These are phyloP conservation scores for Anastatus disparis DNA, from an alignment of 1,140 invertebrate species.

Conservation along the genomic window DNA sequence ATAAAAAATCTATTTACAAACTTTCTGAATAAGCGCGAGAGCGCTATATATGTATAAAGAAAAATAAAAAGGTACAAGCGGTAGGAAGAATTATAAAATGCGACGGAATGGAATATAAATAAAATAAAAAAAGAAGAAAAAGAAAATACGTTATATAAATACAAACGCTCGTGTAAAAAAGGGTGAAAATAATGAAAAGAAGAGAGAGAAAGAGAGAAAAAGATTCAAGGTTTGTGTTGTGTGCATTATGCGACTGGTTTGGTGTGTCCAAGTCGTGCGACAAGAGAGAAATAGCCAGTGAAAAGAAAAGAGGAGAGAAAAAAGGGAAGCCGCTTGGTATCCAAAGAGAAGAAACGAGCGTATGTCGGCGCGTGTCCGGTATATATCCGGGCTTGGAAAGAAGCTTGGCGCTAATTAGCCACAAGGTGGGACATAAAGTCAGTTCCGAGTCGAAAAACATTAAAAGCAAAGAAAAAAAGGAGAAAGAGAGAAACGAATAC, in stretches of 20 bases:
- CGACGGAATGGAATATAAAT: too few relatives aligned
- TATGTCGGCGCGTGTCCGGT: slow-evolving; percentile 50
- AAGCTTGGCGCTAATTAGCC: slow-evolving; percentile 59
- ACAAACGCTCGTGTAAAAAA: neutral
- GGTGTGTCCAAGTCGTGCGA: too few relatives aligned
- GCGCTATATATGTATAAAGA: too few relatives aligned
- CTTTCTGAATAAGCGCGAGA: slow-evolving; percentile 2
- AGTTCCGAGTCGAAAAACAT: slow-evolving; percentile 54
- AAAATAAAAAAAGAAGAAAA: too few relatives aligned
- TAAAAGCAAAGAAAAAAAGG: too few relatives aligned
- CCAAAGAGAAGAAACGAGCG: slow-evolving; percentile 30
- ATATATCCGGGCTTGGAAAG: too few relatives aligned
- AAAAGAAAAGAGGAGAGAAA: slow-evolving; percentile 25
- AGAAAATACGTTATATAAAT: too few relatives aligned
- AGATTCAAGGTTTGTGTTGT: too few relatives aligned
- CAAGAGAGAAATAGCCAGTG: slow-evolving; percentile 16
- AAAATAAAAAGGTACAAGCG: too few relatives aligned
- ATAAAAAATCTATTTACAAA: slow-evolving; percentile 27
- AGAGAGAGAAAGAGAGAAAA: slow-evolving; percentile 9
- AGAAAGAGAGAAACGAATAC: too few relatives aligned
- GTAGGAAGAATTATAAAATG: too few relatives aligned
- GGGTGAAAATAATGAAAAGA: slow-evolving; percentile 8
- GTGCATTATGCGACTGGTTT: too few relatives aligned
- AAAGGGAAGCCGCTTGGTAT: slow-evolving; percentile 11
- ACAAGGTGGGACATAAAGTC: slow-evolving; percentile 56